A percentile compares a stretch with the other conserved stretches of the same genome.
These are phyloP conservation scores for Cochlearius cochlearius DNA, from an alignment of 2,113 vertebrate species.

Conservation along the genomic window DNA sequence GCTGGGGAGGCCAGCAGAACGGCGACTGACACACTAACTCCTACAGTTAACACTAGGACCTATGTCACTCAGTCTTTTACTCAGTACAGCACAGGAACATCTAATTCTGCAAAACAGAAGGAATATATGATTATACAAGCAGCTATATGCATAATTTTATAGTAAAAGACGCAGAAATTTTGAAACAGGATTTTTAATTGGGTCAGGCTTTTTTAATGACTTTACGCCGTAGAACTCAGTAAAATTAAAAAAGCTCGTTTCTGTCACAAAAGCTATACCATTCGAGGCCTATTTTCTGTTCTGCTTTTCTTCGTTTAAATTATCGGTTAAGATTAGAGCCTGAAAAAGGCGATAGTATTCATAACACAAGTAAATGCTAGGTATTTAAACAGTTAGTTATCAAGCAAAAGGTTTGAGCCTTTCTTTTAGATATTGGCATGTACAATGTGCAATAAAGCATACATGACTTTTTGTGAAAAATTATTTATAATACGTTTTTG, in stretches of 20 bases:
- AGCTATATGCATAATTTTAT: not conserved
- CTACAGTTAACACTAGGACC: not conserved
- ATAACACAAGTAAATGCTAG: not conserved
- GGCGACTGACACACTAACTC: not conserved
- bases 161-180: slow-evolving; percentile 12
- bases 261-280: not conserved
- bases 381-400: slow-evolving; percentile 31
- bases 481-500: slow-evolving; percentile 78
- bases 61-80: not conserved
- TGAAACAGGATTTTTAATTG: slow-evolving; percentile 20
- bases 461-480: slow-evolving; percentile 64
- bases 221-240: slow-evolving; percentile 46
- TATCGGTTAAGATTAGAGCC: slow-evolving; percentile 20
- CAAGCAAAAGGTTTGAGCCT: slow-evolving; percentile 8
- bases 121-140: not conserved
- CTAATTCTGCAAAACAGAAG: slow-evolving; percentile 33
- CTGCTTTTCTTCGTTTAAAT: slow-evolving; percentile 17
- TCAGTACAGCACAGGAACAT: not conserved
- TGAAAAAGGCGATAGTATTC: slow-evolving; percentile 11
- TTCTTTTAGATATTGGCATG: slow-evolving; percentile 53
- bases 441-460: slow-evolving; percentile 76
- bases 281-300: not conserved
- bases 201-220: slow-evolving; percentile 32
- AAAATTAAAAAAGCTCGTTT: not conserved
- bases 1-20: not conserved